Conservation (phyloP, 2,888 invertebrate genomes). For the Schizotus pectinicornis region DNA sequence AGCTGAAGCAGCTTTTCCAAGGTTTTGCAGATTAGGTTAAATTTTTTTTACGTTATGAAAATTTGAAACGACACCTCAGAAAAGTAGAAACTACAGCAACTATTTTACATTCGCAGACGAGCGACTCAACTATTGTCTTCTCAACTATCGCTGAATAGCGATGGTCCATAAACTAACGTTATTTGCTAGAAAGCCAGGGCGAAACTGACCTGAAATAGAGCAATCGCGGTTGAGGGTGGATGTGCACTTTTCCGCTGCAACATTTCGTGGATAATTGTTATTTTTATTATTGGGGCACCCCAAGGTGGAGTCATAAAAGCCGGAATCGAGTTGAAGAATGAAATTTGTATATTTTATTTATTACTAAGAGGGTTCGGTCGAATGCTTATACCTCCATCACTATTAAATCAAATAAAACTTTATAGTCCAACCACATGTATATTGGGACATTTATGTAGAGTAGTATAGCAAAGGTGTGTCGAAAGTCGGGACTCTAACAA, state of each 20-base stretch:
- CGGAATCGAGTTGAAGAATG: constrained; percentile 34
- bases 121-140: too few relatives aligned
- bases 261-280: constrained; percentile 18
- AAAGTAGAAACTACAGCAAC: too few relatives aligned
- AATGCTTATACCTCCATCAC: constrained; percentile 43
- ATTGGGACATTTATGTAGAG: constrained; percentile 45
- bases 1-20: too few relatives aligned
- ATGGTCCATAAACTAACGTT: too few relatives aligned
- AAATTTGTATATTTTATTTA: constrained; percentile 44
- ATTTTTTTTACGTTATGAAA: too few relatives aligned
- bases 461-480: constrained; percentile 44
- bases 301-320: constrained; percentile 35
- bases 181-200: too few relatives aligned
- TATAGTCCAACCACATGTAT: constrained; percentile 53
- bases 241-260: constrained; percentile 3
- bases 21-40: too few relatives aligned
- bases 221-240: too few relatives aligned
- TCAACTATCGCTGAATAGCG: too few relatives aligned
- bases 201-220: too few relatives aligned
- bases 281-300: constrained; percentile 29
- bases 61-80: too few relatives aligned
- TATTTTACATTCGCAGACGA: too few relatives aligned
- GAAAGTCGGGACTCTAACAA: constrained; percentile 32
- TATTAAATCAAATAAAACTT: constrained; percentile 55
- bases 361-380: constrained; percentile 39